Evolutionary conservation across 2,797 vertebrate genomes (phyloP).

Genomic region (Pogoniulus pusillus): DNA sequence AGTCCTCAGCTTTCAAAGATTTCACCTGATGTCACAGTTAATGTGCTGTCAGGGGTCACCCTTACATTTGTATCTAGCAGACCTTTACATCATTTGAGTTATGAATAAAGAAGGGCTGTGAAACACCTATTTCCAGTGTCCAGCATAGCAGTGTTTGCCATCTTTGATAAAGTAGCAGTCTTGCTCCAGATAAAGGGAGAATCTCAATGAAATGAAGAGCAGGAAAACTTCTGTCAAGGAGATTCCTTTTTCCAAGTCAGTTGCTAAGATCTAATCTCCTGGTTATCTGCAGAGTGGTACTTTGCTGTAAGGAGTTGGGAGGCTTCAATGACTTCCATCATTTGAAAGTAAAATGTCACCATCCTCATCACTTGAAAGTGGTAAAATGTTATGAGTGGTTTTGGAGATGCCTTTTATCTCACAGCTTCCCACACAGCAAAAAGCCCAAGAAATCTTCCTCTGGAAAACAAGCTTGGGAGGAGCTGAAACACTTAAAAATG

Average conservation of each 20-base stretch:
- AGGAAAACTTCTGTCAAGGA: neutral
- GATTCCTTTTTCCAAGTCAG: neutral
- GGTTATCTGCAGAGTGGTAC: neutral
- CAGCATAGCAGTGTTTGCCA: accelerated
- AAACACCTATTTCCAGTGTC: neutral
- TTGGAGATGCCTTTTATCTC: neutral
- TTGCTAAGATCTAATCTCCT: neutral
- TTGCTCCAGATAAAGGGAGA: neutral
- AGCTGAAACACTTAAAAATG: neutral
- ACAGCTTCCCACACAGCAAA: neutral
- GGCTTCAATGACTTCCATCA: neutral
- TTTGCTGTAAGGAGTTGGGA: neutral
- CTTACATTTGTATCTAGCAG: neutral
- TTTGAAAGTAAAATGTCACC: neutral
- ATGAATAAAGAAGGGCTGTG: neutral
- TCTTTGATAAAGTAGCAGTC: neutral
- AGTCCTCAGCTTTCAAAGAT: neutral
- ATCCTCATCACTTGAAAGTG: neutral
- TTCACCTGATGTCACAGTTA: neutral
- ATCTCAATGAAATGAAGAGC: neutral
- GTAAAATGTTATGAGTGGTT: neutral
- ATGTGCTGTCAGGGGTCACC: neutral
- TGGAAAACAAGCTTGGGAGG: neutral
- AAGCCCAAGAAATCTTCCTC: neutral
- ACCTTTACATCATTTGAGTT: neutral